These are phyloP conservation scores for Tethea ocularis DNA, from an alignment of 2,888 invertebrate genomes.

Conservation along the genomic window DNA sequence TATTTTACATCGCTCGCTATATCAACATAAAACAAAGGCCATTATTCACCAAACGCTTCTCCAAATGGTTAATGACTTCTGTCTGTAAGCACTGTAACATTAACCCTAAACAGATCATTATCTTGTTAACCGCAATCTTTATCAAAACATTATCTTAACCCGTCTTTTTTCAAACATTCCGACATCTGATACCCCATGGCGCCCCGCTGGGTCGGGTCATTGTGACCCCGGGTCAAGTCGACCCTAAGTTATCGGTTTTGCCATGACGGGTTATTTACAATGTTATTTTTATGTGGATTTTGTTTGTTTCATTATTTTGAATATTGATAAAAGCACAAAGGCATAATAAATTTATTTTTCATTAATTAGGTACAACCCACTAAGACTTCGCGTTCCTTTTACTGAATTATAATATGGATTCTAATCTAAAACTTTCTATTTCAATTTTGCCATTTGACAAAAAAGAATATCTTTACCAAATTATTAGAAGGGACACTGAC, in stretches of 20 bases:
- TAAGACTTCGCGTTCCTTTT: too few species aligned
- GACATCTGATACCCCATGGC: slow-evolving; percentile 22
- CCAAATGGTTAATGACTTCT: slow-evolving; percentile 1
- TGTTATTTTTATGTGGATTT: slow-evolving; percentile 1
- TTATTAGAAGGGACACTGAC: too few species aligned
- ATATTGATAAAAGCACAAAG: not conserved
- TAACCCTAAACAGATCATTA: not conserved
- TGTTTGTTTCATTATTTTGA: slow-evolving; percentile 19
- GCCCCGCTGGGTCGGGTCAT: slow-evolving; percentile 28
- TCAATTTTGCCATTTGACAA: too few species aligned
- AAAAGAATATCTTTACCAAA: too few species aligned
- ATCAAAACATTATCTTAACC: not conserved
- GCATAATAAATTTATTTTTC: too few species aligned
- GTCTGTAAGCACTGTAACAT: not conserved
- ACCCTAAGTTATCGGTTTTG: slow-evolving; percentile 16
- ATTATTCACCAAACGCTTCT: slow-evolving; percentile 1
- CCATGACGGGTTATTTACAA: slow-evolving; percentile 15
- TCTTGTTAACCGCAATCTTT: not conserved
- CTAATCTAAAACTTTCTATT: too few species aligned
- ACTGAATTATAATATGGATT: too few species aligned
- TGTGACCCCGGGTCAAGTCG: slow-evolving; percentile 26
- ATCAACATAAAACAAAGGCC: not conserved
- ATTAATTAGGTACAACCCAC: too few species aligned
- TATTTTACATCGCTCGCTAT: not conserved
- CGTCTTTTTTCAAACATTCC: slow-evolving; percentile 4